Evolutionary conservation across 1,140 invertebrate species (phyloP).

Genomic region (Rhopalosiphum maidis): DNA sequence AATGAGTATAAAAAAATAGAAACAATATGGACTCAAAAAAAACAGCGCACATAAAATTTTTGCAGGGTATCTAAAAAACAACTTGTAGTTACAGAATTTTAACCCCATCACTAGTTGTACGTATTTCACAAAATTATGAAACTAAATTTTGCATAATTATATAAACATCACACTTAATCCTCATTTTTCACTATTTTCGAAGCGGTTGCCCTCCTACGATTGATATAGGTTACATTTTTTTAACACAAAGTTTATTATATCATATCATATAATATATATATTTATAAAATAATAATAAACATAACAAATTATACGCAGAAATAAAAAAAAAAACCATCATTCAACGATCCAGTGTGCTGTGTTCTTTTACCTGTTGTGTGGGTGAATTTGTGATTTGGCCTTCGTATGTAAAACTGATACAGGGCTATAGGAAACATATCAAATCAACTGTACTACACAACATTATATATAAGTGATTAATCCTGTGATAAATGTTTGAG

Average conservation of each 20-base stretch:
- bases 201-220: background rate
- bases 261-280: background rate
- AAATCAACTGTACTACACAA: constrained; percentile 55
- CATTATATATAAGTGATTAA: constrained; percentile 36
- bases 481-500: constrained; percentile 7
- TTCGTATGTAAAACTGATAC: constrained; percentile 57
- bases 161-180: background rate
- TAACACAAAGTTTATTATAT: constrained; percentile 11
- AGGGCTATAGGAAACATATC: constrained; percentile 58
- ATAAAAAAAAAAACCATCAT: constrained; percentile 43
- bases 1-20: background rate
- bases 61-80: no score
- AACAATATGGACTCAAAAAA: background rate
- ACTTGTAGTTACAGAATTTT: background rate
- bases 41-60: background rate
- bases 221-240: constrained; percentile 11
- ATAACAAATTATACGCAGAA: constrained; percentile 20
- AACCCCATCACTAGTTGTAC: background rate
- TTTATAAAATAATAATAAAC: constrained; percentile 15
- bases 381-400: constrained; percentile 59
- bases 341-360: constrained; percentile 52
- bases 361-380: constrained; percentile 61
- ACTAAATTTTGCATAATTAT: background rate
- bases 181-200: background rate
- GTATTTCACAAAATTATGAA: background rate